Conservation (phyloP, 2,888 invertebrate species). For the Chromoteleia sp. region DNA sequence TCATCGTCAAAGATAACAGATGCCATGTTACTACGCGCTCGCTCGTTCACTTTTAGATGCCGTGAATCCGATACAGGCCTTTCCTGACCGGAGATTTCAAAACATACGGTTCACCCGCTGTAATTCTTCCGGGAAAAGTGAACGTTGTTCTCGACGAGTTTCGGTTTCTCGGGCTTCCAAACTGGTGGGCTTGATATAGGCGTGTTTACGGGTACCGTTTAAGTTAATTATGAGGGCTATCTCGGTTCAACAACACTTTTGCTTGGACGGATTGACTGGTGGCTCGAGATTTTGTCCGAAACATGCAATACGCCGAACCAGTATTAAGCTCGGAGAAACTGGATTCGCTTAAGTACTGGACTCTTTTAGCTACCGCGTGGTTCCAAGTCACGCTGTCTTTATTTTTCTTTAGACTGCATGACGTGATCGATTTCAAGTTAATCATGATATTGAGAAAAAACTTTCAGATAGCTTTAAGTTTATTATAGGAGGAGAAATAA, state of each 20-base stretch:
- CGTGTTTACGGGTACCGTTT: background rate
- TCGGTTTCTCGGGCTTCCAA: background rate
- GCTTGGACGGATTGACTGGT: background rate
- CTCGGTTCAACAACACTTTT: conserved; percentile 22
- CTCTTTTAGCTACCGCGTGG: background rate
- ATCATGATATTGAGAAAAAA: background rate
- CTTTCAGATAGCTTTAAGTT: background rate
- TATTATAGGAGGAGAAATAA: too few species aligned
- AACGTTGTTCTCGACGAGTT: background rate
- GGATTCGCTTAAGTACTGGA: background rate
- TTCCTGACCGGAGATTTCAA: background rate
- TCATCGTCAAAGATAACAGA: conserved; percentile 51
- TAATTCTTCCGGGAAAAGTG: conserved; percentile 1
- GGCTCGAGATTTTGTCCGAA: background rate
- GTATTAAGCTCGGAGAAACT: background rate
- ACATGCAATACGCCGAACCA: background rate
- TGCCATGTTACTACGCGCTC: conserved; percentile 20
- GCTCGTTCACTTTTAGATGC: conserved; percentile 24
- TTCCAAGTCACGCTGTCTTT: background rate
- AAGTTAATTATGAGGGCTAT: conserved; percentile 9
- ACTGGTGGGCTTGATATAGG: background rate
- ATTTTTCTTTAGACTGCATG: background rate
- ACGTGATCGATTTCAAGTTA: background rate
- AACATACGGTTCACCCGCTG: background rate
- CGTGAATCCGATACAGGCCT: conserved; percentile 15